Conservation (phyloP, 2,797 vertebrate genomes). For the Gobionotothen gibberifrons region DNA sequence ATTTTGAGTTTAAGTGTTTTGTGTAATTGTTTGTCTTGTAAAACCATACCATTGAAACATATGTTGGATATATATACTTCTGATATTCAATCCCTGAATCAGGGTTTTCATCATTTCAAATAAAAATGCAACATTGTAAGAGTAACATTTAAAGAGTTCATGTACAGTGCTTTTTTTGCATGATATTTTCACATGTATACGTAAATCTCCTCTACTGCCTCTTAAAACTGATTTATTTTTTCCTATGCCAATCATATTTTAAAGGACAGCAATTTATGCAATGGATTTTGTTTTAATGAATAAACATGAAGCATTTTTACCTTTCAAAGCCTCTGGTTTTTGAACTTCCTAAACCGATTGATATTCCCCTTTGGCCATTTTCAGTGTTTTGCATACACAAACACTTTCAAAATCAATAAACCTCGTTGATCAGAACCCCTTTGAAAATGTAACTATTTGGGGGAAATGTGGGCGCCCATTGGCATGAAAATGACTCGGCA, state of each 20-base stretch:
- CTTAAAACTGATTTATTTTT: conserved; percentile 5
- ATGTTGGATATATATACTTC: not conserved
- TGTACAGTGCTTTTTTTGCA: not conserved
- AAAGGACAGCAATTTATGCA: not conserved
- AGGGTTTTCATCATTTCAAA: conserved; percentile 1
- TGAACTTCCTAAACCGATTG: conserved; percentile 20
- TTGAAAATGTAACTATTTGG: conserved; percentile 46
- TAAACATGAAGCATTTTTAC: conserved; percentile 15
- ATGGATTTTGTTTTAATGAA: conserved; percentile 40
- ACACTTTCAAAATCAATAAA: conserved; percentile 50
- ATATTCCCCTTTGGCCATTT: conserved; percentile 41
- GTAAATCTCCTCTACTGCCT: conserved; percentile 5
- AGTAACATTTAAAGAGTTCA: not conserved
- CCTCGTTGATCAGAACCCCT: conserved; percentile 41
- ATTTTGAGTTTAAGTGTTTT: not conserved
- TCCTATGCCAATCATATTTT: not conserved
- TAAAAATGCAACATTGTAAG: not conserved
- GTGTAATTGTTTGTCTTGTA: conserved; percentile 12
- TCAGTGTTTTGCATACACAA: conserved; percentile 39
- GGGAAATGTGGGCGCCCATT: conserved; percentile 8
- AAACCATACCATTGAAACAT: not conserved
- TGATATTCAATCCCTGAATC: conserved; percentile 9
- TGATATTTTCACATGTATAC: conserved; percentile 3
- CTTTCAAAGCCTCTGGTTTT: not conserved
- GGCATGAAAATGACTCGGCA: conserved; percentile 34